Evolutionary conservation across 1,140 invertebrate genomes (phyloP), one percentile per base, ranked within the genome.

Genomic region (Sinonovacula constricta): DNA sequence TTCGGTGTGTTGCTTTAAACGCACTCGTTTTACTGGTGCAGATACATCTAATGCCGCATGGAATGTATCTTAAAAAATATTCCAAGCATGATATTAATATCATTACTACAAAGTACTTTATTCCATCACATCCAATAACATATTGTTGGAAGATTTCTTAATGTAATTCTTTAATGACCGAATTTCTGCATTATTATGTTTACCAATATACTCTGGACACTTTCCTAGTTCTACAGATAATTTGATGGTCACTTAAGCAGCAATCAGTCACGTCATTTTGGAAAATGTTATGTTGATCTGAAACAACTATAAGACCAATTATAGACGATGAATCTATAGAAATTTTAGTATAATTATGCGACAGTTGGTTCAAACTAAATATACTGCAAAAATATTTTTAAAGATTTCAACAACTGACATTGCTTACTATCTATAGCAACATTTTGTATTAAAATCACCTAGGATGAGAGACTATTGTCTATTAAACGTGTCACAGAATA

Each of bases 171-270:
- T 69, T n/a, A 69, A 15, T 22, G 49, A 30, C 2, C 66, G 10
- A 10, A 53, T 30, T 30, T 69, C 49, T 12, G 56, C 51, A 54
- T 2, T 69, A 22, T 69, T 69, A 33, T 69, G 66, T 69, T 33
- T 30, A 30, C 66, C 53, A 33, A 69, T 53, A 69, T 15, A 56
- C 0, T 69, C 26, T 69, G 3, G 28, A 28, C n/a, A 69, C 18
- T 69, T 53, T 69, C 26, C 66, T 53, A 53, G 66, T 54, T 54
- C 66, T 54, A 34, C 12, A 69, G 3, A n/a, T 53, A 7, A 53
- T 12, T 5, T 49, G 49, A 56, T 69, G 66, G 30, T 69, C 66
- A 69, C 51, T 69, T 30, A 69, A 22, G 18, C 1, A 2, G n/a
- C 7, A 24, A 14, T 66, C 22, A 10, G 49, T 4, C 18, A 66